A percentile compares a stretch with the other conserved stretches of the same genome.
Conservation (phyloP, 2,113 vertebrate species). For the Indicator indicator region DNA sequence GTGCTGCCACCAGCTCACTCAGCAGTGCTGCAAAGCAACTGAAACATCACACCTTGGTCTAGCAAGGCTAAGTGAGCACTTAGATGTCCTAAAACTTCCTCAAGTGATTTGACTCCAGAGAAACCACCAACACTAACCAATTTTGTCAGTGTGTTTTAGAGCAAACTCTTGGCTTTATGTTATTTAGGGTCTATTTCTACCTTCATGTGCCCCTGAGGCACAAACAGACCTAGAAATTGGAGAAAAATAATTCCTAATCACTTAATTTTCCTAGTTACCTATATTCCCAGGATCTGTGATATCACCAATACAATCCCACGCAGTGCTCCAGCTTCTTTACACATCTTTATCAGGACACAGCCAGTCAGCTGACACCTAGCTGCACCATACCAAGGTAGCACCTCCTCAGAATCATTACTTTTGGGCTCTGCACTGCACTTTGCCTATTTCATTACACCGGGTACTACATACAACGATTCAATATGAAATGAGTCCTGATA, state of each 20-base stretch:
- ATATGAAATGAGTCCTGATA: not conserved
- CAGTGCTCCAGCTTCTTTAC: not conserved
- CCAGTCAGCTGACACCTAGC: not conserved
- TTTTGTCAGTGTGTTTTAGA: not conserved
- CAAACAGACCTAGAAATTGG: not conserved
- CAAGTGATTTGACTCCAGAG: not conserved
- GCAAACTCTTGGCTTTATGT: not conserved
- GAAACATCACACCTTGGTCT: not conserved
- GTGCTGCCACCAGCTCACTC: not conserved
- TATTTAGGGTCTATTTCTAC: not conserved
- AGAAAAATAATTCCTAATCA: not conserved
- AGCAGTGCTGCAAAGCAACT: not conserved
- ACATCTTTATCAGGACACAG: not conserved
- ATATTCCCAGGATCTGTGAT: not conserved
- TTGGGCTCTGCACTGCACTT: not conserved
- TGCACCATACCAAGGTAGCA: not conserved
- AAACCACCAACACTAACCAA: not conserved
- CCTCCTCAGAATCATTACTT: not conserved
- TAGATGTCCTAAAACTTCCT: too few relatives aligned
- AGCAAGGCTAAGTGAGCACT: not conserved
- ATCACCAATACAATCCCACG: not conserved
- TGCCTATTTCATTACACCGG: not conserved
- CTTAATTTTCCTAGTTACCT: not conserved
- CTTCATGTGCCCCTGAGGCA: not conserved
- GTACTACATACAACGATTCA: not conserved